Evolutionary conservation across 1,140 invertebrate species (phyloP), one percentile per base, ranked within the genome.

Genomic region (Stegodyphus dumicola): DNA sequence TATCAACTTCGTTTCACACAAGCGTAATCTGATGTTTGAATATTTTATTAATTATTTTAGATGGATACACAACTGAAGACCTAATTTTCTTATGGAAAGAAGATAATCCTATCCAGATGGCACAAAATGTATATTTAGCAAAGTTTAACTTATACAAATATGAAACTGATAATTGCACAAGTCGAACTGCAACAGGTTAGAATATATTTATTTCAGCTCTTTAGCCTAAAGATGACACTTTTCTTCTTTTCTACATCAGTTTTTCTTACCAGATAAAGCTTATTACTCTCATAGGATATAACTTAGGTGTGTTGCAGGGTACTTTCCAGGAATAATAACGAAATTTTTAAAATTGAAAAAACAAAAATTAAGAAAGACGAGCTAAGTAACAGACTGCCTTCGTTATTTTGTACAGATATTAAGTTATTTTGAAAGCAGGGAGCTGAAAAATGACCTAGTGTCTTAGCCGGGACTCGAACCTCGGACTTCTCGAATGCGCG

Each of bases 121-220:
- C 56, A 9, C 9, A 60, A 60, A 60, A 9, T 2, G 9, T 60
- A 5, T 60, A 97, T 90, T 90, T 97, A 87, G 95, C 95, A 6
- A 95, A 97, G 89, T 92, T 96, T 71, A 95, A 95, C 64, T 91
- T 97, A 77, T 94, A 96, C 60, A 94, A 95, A 89, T 96, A 96
- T 90, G 93, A 94, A 85, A 96, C 95, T 1, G 95, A 95, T 74
- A 95, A 97, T 89, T 97, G 95, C 89, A 96, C 95, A 95, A 97
- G 96, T 91, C 96, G 96, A 92, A 98, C 97, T 77, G 97, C 97
- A 90, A 98, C 96, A 88, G 96, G 96, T 97, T 92, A 90, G 87
- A 74, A 33, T 33, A 33, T 33, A 33, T 33, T 33, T 33, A n/a
- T 52, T 73, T 6, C 48, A 51, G 53, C 53, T 71, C 48, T 5